Base-by-base conservation (phyloP, 2,113 vertebrate genomes). In the Podarcis muralis region DNA sequence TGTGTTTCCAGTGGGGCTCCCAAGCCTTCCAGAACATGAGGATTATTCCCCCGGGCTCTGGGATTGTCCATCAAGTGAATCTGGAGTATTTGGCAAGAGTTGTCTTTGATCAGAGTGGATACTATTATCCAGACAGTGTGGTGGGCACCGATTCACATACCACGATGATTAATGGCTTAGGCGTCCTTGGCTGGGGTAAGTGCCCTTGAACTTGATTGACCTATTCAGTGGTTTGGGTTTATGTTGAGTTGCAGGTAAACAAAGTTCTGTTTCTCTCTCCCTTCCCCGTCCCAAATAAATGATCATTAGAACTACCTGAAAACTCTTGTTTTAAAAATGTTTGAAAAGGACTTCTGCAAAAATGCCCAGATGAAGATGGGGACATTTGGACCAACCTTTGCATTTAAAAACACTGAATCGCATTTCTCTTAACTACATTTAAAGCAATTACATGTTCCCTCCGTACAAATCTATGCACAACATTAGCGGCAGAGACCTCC, bases 131-230 rank as follows among this genome's bases (percentile, higher is more conserved):
- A 0, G 99, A 99, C 95, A 99, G 99, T 2, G 97, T 99, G 62
- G 99, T 99, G 94, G 99, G 99, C 95, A 99, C 99, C 0, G 99
- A 99, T 94, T 99, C 99, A 0, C 99, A 99, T 96, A 99, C 99
- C 22, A 99, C 99, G 84, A 99, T 99, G 99, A 99, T 99, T 0
- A 97, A 99, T 5, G 99, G 99, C 27, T 97, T 99, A 90, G 99
- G 99, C 1, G 97, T 99, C 16, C 98, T 99, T 15, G 99, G 99
- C 87, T 99, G 99, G 99, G 99, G 99, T 99, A 95, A 94, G 98
- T 94, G 18, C 75, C 81, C 30, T 87, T 81, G 6, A 0, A 0
- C 30, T 0, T 59, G 20, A 48, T 40, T 3, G 1, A 37, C 32
- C 48, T 81, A 2, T 84, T 83, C 48, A 16, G 66, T 87, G 35